Evolutionary conservation across 2,888 invertebrate species (phyloP), one percentile per base, ranked within the genome.

Genomic region (Acanthococcus lagerstroemiae): DNA sequence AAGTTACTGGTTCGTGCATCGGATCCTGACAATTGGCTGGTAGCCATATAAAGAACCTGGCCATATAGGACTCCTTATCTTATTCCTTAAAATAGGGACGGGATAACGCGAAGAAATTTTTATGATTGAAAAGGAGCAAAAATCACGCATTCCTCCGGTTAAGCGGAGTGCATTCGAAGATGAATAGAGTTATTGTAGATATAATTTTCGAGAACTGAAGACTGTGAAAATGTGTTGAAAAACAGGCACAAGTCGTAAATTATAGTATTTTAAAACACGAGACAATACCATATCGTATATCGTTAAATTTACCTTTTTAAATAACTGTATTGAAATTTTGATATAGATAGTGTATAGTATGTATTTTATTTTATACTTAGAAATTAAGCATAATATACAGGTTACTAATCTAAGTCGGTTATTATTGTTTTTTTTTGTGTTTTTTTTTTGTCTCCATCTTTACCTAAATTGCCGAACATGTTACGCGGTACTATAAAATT

Each of bases 141-240:
- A n/a, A n/a, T n/a, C n/a, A n/a, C n/a, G n/a, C n/a, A n/a, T n/a
- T n/a, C n/a, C n/a, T n/a, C n/a, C n/a, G n/a, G n/a, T n/a, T n/a
- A n/a, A n/a, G n/a, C n/a, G n/a, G n/a, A n/a, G n/a, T n/a, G n/a
- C n/a, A n/a, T n/a, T n/a, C n/a, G n/a, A n/a, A n/a, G n/a, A n/a
- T n/a, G n/a, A n/a, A n/a, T n/a, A n/a, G n/a, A n/a, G n/a, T n/a
- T n/a, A n/a, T n/a, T n/a, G n/a, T n/a, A n/a, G n/a, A n/a, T 70
- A 65, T 67, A 70, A 66, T 15, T 45, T 45, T 45, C 48, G 60
- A 60, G 60, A 60, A 60, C 60, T 46, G 60, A 60, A 60, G 60
- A 60, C 60, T 60, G 60, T 48, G 24, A 45, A 6, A 45, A 60
- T 48, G 48, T 48, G 60, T 60, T 19, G 45, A 60, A 60, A 60